Base-by-base conservation (phyloP, 2,113 vertebrate species). In the Erythrocercus mccallii region DNA sequence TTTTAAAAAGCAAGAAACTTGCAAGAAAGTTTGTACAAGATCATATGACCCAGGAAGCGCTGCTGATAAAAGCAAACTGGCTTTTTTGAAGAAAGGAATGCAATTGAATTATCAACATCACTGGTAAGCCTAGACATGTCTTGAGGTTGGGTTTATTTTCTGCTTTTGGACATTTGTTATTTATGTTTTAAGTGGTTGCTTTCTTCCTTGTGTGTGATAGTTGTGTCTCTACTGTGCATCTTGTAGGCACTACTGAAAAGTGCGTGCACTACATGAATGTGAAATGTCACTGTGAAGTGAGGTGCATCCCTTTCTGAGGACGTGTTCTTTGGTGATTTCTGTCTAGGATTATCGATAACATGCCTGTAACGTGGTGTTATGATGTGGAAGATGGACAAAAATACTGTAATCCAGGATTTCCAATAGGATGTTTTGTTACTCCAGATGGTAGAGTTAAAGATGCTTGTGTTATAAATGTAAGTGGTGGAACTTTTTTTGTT, bases 331-430 rank as follows among this genome's bases (percentile, higher is more conserved):
- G 94, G 17, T 86, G 40, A 64, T 94, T 95, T 97, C 56, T 91
- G 33, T 76, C 79, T 94, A 99, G 99, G 98, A 99, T 99, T 91
- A 98, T 99, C 66, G 98, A 99, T 97, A 99, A 99, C 96, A 99
- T 99, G 99, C 99, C 98, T 10, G 98, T 99, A 81, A 98, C 98
- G 0, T 99, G 99, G 99, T 99, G 99, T 97, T 99, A 98, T 83
- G 97, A 98, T 81, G 98, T 98, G n/a, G 98, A 99, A 96, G 98
- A 98, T 69, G 90, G 96, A 81, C 98, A 99, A 92, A 99, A 99
- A 77, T 98, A 98, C 96, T 99, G 98, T 95, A 99, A 98, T 93
- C 98, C 99, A 30, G 99, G 99, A 91, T 99, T 99, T 96, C 99
- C 98, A 11, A 96, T 99, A 93, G 99, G 99, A 91, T 99, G 99